Percentiles rank a stretch among this genome's conserved stretches.
phyloP scores from a whole-genome alignment of 2,797 vertebrate species.

The Tamandua tetradactyla region DNA sequence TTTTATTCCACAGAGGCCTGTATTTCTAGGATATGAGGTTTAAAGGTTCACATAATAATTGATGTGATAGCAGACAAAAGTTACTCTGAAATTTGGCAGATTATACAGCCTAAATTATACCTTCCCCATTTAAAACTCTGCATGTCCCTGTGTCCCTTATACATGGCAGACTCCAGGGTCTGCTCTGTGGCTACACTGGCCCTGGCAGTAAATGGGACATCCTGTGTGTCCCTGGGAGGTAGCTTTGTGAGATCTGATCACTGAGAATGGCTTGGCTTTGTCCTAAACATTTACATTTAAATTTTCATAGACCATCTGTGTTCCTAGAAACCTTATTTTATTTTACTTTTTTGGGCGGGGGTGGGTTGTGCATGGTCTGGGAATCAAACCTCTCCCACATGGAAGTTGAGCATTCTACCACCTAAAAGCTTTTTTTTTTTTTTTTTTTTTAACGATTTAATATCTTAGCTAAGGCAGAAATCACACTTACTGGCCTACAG shows the following conservation, averaged over 20 bases:
- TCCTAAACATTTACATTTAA: not conserved
- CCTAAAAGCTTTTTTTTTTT: too few species aligned
- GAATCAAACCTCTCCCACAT: too few species aligned
- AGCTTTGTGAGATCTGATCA: not conserved
- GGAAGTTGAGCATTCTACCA: too few species aligned
- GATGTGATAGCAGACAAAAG: not conserved
- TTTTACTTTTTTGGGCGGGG: too few species aligned
- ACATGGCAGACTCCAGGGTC: not conserved
- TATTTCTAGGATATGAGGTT: not conserved
- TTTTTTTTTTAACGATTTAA: not conserved
- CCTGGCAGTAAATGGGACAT: rapidly evolving
- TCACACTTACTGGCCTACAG: not conserved
- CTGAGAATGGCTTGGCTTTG: not conserved
- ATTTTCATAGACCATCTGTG: not conserved
- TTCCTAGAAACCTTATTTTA: not conserved
- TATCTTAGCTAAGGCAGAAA: not conserved
- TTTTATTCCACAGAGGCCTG: not conserved
- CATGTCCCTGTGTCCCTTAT: rapidly evolving
- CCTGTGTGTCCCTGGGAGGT: rapidly evolving
- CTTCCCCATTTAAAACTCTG: not conserved
- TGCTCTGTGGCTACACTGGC: rapidly evolving
- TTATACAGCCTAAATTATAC: not conserved
- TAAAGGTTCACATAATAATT: not conserved
- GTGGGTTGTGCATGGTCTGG: too few species aligned
- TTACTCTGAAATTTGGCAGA: not conserved